Conservation (phyloP, 37 sponge, comb jelly and placozoan genomes). For the Cliona cf. orientalis region DNA sequence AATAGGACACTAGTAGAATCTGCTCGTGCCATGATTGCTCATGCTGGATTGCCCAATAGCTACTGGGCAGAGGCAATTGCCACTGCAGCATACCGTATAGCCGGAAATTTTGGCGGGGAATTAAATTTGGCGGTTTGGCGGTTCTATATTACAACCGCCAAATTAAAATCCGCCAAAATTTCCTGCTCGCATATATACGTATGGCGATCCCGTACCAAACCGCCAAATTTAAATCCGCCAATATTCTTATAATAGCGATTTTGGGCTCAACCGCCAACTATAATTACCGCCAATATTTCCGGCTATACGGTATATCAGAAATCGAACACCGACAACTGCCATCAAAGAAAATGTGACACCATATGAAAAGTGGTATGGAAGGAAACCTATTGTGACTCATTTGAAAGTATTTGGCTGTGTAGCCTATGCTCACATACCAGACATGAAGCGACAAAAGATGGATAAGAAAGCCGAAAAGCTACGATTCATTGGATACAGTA, state of each 20-base stretch:
- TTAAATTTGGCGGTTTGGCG: too few relatives aligned
- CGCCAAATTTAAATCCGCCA: too few relatives aligned
- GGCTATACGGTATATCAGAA: too few relatives aligned
- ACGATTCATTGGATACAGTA: conserved; percentile 47
- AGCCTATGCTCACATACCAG: conserved; percentile 63
- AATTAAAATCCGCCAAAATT: too few relatives aligned
- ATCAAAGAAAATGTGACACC: conserved; percentile 23
- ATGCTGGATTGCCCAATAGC: conserved; percentile 32
- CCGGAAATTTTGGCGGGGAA: too few relatives aligned
- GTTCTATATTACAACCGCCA: too few relatives aligned
- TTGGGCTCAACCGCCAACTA: too few relatives aligned
- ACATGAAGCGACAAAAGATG: conserved; percentile 31
- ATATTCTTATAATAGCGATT: too few relatives aligned
- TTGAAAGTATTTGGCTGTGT: conserved; percentile 57
- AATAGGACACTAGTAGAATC: conserved; percentile 55
- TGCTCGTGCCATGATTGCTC: conserved; percentile 51
- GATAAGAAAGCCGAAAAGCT: conserved; percentile 58
- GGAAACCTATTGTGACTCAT: conserved; percentile 34
- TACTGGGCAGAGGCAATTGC: conserved; percentile 68
- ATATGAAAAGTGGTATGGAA: conserved; percentile 39
- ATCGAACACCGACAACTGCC: conserved; percentile 33
- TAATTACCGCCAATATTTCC: too few relatives aligned
- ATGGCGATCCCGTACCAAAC: too few relatives aligned
- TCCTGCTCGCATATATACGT: too few relatives aligned
- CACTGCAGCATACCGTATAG: conserved; percentile 49